phyloP scores from a whole-genome alignment of 2,888 invertebrate genomes.

The Dendrolimus houi region DNA sequence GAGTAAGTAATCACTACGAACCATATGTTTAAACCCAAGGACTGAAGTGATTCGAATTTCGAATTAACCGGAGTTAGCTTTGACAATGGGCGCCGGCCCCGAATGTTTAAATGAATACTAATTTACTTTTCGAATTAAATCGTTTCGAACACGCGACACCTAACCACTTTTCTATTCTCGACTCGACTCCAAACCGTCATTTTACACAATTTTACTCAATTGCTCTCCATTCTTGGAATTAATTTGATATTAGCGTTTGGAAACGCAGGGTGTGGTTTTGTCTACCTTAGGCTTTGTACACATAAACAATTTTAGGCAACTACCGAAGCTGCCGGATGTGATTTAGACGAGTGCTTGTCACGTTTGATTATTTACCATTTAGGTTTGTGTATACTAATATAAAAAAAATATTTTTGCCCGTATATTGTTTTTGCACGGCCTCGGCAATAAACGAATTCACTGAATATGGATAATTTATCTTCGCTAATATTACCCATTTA shows the following conservation, averaged over 20 bases:
- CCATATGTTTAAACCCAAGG: no score
- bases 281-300: slow-evolving; percentile 14
- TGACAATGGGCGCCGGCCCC: slow-evolving; percentile 61
- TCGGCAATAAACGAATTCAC: no score
- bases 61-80: slow-evolving; percentile 56
- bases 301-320: background rate
- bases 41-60: background rate
- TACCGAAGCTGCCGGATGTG: no score
- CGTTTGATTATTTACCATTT: no score
- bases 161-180: slow-evolving; percentile 72
- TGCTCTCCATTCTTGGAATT: slow-evolving; percentile 72
- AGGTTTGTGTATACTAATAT: no score
- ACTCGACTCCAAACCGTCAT: slow-evolving; percentile 68
- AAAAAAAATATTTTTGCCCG: no score
- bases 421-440: no score
- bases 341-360: no score
- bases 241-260: slow-evolving; percentile 75
- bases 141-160: slow-evolving; percentile 73
- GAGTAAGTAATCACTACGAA: no score
- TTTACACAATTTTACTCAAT: slow-evolving; percentile 76
- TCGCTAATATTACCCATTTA: no score
- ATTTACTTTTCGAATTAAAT: slow-evolving; percentile 74
- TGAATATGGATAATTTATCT: no score
- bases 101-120: slow-evolving; percentile 73
- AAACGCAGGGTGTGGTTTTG: slow-evolving; percentile 73